Base-by-base conservation (phyloP, 2,888 invertebrate genomes). In the Monoplex corrugatus region DNA sequence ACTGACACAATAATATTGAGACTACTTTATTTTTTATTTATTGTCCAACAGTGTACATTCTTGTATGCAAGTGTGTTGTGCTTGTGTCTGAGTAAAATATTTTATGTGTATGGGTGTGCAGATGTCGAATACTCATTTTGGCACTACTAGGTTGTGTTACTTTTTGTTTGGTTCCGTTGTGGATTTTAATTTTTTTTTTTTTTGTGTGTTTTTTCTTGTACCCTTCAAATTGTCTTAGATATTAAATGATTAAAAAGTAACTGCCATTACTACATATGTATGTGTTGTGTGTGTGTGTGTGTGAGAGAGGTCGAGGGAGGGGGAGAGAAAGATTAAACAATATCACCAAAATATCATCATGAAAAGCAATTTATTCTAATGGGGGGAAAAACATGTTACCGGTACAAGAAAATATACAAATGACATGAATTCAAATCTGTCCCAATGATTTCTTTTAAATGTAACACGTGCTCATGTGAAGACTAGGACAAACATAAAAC, bases 351-450 rank as follows among this genome's bases (percentile, higher is more conserved):
- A 40, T 43, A 28, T 43, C 28, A 80, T 80, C 43, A 80, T 80
- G 43, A 80, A 43, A 80, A 80, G 78, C 78, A 80, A 19, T 80
- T 80, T 80, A 80, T 80, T 80, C 78, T 80, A 80, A 80, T 68
- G 28, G 23, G 78, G 78, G 78, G 78, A 43, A 80, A 80, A 80
- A 80, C 78, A 80, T 40, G n/a, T 40, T 80, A 80, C 40, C 40
- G n/a, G n/a, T n/a, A n/a, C n/a, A 40, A 23, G 78, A 43, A 80
- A 40, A 80, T 80, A 43, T 80, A 43, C 43, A 40, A 5, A 43
- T 43, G 28, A 80, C 40, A 40, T n/a, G n/a, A n/a, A n/a, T n/a
- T 43, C 19, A 80, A 43, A 5, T 19, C 57, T 57, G 19, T 57
- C 19, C 78, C 5, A 8, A 43, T 10, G 28, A 43, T 43, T 43